Base-by-base conservation (phyloP, 2,888 invertebrate genomes). In the Amaurobius ferox region DNA sequence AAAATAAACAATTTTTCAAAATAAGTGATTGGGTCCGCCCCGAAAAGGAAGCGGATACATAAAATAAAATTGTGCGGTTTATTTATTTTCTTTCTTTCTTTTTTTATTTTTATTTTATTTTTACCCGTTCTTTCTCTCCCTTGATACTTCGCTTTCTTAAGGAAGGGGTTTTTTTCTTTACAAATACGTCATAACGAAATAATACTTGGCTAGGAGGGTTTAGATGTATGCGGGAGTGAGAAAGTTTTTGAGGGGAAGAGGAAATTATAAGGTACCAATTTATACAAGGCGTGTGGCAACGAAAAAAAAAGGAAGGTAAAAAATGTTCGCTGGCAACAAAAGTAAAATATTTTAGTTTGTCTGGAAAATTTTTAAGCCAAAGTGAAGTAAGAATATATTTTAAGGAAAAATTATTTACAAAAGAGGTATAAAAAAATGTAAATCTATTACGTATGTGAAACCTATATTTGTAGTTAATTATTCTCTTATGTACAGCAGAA, bases 241-340 rank as follows among this genome's bases (percentile, higher is more conserved):
- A 61, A 40, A 39, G 64, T 28, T 77, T 67, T 61, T 67, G 77
- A 77, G 77, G 55, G 26, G 77, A 85, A 85, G 77, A 85, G 83
- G 83, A 85, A 85, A 85, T 85, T 85, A 77, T 77, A 78, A 85
- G 77, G 77, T 72, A 48, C 77, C 83, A 85, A 77, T 78, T 85
- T 78, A 77, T 77, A 77, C 77, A 77, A 66, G 70, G 39, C 16
- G 77, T 39, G 30, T 79, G 77, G 62, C 72, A 77, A 72, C 77
- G 71, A 71, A 44, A n/a, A n/a, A n/a, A n/a, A n/a, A n/a, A 64
- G 48, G 67, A 30, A 66, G 35, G 7, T 35, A 74, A 74, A 77
- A 83, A 77, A 76, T 40, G 19, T 23, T 44, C 64, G 39, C 40
- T 16, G 39, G 76, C 29, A 74, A 64, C 62, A 74, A 67, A 78